Evolutionary conservation across 2,113 vertebrate species (phyloP).

Genomic region (Hydrochoerus hydrochaeris): DNA sequence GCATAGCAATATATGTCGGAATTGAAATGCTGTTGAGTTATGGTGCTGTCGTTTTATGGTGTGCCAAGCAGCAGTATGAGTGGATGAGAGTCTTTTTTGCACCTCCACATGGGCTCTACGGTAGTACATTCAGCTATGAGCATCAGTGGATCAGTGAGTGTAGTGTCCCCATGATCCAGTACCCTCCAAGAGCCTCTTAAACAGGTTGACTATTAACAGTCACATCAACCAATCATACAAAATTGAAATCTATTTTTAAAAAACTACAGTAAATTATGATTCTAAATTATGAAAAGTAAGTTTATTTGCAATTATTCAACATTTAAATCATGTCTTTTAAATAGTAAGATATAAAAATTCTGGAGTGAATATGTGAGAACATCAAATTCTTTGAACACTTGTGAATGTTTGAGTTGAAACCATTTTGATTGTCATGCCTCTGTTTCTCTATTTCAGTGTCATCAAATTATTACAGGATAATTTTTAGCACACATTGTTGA

Average conservation of each 20-base stretch:
- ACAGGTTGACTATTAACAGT: not conserved
- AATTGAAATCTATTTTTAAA: not conserved
- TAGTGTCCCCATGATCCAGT: not conserved
- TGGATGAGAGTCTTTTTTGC: not conserved
- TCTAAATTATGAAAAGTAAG: conserved; percentile 10
- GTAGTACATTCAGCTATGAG: not conserved
- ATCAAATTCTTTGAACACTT: not conserved
- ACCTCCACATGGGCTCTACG: not conserved
- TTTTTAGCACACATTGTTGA: not conserved
- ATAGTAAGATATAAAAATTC: not conserved
- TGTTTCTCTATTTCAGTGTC: not conserved
- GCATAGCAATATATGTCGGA: not conserved
- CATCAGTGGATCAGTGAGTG: not conserved
- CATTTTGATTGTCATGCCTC: not conserved
- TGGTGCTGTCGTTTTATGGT: not conserved
- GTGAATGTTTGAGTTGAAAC: conserved; percentile 19
- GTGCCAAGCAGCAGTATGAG: not conserved
- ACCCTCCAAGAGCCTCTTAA: not conserved
- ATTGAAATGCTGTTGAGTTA: not conserved
- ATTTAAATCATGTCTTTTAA: not conserved
- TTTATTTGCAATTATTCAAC: not conserved
- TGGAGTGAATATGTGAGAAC: not conserved
- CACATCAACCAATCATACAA: not conserved
- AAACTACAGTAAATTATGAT: not conserved
- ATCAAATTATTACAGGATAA: not conserved